These are phyloP conservation scores for Zygogramma bicolorata DNA, from an alignment of 2,888 invertebrate species.

Conservation along the genomic window DNA sequence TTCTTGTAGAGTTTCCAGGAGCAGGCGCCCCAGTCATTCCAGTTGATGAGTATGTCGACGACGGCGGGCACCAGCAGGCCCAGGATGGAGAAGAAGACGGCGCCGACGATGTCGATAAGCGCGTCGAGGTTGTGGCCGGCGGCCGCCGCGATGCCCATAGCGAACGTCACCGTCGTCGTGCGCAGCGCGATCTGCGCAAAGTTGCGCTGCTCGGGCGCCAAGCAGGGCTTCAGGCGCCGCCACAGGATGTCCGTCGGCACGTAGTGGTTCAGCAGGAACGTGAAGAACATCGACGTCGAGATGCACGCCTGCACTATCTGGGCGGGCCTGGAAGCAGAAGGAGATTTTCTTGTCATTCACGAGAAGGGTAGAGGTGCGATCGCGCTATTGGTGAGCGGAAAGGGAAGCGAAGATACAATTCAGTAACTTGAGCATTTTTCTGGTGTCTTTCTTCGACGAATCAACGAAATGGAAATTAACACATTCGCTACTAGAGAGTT, in stretches of 20 bases:
- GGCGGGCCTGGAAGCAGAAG: slow-evolving; percentile 72
- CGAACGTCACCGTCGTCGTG: slow-evolving; percentile 67
- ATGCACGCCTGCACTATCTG: slow-evolving; percentile 87
- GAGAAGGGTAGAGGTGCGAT: too few relatives aligned
- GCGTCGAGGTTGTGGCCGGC: slow-evolving; percentile 86
- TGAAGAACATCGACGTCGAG: slow-evolving; percentile 89
- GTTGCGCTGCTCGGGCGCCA: slow-evolving; percentile 66
- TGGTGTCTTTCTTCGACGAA: too few relatives aligned
- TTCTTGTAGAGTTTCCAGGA: slow-evolving; percentile 81
- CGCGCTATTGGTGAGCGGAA: too few relatives aligned
- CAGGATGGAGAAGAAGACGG: slow-evolving; percentile 75
- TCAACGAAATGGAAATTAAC: too few relatives aligned
- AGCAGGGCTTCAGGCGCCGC: slow-evolving; percentile 73
- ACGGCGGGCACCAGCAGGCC: slow-evolving; percentile 82
- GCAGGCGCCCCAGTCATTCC: slow-evolving; percentile 75
- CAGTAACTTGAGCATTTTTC: too few relatives aligned
- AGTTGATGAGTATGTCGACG: slow-evolving; percentile 78
- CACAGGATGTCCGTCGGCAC: slow-evolving; percentile 94
- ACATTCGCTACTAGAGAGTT: too few relatives aligned
- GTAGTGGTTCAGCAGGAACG: slow-evolving; percentile 94
- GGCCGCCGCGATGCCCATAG: slow-evolving; percentile 70
- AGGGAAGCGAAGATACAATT: too few relatives aligned
- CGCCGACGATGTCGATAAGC: slow-evolving; percentile 91
- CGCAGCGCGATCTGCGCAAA: slow-evolving; percentile 70
- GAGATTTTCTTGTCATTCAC: too few relatives aligned